Evolutionary conservation across 2,888 invertebrate species (phyloP), one percentile per base, ranked within the genome.

Genomic region (Eristalinus sepulchralis): DNA sequence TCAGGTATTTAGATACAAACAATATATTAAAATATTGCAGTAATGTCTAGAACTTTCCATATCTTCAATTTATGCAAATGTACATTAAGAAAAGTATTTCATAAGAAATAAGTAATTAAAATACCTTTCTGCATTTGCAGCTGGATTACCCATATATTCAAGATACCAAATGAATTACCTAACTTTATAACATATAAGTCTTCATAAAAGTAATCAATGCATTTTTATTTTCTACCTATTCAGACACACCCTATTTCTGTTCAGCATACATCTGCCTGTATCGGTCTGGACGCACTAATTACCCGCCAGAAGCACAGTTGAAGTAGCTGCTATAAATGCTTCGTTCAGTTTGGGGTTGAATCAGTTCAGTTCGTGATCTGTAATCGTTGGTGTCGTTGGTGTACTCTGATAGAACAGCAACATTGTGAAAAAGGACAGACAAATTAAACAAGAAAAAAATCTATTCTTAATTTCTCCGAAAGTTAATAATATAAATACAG

Each of bases 401-500:
- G 70, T 71, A 33, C 55, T n/a, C 22, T 68, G 31, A 2, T 36
- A 0, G 39, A 24, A 36, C 17, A 64, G 39, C 9, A 64, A 11
- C 47, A n/a, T 27, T 17, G 24, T 47, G 57, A 62, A 24, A 67
- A 17, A 70, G 60, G 24, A 53, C 9, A 59, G 13, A 71, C 17
- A 3, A 34, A 53, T 6, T 36, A 3, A 60, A 62, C 27, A 72
- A 62, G 11, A 22, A 47, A 72, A 31, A 39, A n/a, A 27, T 1
- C 1, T 57, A 3, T 55, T 13, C 10, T 22, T 11, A 6, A 36
- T 60, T 63, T 77, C 24, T 0, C 13, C 13, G 34, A 11, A 53
- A 68, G 17, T 73, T 55, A 20, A 60, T 24, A 59, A 59, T 6
- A 5, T 27, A 62, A 67, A 20, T 31, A 90, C 89, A 92, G 90